phyloP scores from a whole-genome alignment of 2,113 vertebrate genomes.

The Camelus dromedarius region DNA sequence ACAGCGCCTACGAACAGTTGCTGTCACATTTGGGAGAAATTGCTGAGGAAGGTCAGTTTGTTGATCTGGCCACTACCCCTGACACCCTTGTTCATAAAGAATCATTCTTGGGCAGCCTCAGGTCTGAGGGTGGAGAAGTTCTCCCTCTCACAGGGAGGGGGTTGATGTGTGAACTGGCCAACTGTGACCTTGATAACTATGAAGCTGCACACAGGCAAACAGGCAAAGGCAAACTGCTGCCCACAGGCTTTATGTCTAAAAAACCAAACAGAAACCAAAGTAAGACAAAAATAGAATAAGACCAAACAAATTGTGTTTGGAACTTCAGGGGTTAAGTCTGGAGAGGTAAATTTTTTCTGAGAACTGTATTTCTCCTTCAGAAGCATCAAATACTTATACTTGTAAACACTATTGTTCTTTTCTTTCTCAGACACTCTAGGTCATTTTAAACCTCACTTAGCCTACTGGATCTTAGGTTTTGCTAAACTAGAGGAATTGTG shows the following conservation, averaged over 20 bases:
- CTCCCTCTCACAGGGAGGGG: neutral
- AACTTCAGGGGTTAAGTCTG: neutral
- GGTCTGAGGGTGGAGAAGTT: neutral
- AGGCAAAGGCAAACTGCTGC: neutral
- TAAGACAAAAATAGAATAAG: neutral
- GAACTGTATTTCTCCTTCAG: slow-evolving; percentile 13
- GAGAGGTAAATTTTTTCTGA: slow-evolving; percentile 30
- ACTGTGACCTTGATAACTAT: neutral
- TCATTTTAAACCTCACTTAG: slow-evolving; percentile 26
- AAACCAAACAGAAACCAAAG: neutral
- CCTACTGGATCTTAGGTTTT: slow-evolving; percentile 20
- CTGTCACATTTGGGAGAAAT: slow-evolving; percentile 81
- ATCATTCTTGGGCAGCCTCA: neutral
- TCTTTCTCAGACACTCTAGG: neutral
- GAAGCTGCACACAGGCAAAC: neutral
- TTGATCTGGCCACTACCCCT: neutral
- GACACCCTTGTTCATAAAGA: neutral
- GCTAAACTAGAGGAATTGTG: neutral
- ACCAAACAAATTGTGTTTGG: neutral
- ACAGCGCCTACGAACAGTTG: slow-evolving; percentile 85
- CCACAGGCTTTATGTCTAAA: slow-evolving; percentile 11
- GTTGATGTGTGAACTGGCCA: neutral
- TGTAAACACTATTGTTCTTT: neutral
- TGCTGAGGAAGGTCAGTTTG: slow-evolving; percentile 83
- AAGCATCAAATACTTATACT: slow-evolving; percentile 54